phyloP scores from a whole-genome alignment of 2,113 vertebrate genomes.

The Heliornis fulica region DNA sequence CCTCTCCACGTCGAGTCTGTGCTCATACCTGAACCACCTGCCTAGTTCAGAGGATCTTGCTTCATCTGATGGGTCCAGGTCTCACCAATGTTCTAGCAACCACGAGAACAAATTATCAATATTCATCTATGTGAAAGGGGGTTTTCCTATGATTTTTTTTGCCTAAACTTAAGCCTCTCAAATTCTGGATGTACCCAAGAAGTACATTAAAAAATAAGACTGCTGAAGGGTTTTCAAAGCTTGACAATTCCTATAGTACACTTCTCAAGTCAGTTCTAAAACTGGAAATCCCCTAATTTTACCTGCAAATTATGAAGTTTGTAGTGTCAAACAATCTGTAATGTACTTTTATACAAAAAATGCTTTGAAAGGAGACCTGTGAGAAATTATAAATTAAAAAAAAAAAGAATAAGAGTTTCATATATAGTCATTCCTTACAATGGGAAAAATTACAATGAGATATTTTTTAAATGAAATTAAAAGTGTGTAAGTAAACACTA shows the following conservation, averaged over 20 bases:
- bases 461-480: slow-evolving; percentile 73
- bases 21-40: background rate
- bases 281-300: background rate
- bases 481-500: slow-evolving; percentile 72
- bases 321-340: background rate
- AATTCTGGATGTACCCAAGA: background rate
- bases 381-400: background rate
- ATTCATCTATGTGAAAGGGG: background rate
- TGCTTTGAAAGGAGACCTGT: background rate
- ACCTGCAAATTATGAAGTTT: background rate
- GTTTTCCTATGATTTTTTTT: background rate
- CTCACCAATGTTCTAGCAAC: background rate
- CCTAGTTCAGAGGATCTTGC: background rate
- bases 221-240: background rate
- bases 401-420: background rate
- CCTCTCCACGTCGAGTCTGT: background rate
- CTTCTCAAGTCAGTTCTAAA: background rate
- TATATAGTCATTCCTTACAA: background rate
- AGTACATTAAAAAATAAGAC: background rate
- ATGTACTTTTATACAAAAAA: background rate
- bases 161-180: background rate
- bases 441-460: background rate
- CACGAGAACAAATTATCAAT: background rate
- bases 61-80: background rate
- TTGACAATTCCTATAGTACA: background rate